Percentiles rank a stretch among this genome's conserved stretches.
These are phyloP conservation scores for Drosophila anomalata DNA, from an alignment of 2,888 invertebrate species.

Conservation along the genomic window DNA sequence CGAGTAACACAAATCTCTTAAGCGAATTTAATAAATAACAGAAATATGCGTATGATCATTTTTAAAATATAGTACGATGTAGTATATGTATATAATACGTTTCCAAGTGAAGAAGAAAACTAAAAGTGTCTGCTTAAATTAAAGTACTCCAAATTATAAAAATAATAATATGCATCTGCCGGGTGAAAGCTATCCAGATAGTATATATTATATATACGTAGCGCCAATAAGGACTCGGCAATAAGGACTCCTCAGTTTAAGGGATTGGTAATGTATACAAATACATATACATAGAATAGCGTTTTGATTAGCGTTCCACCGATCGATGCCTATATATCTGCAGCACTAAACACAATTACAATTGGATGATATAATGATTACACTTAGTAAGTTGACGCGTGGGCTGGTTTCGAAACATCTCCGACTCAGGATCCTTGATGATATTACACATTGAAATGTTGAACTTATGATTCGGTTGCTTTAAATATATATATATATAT, in stretches of 20 bases:
- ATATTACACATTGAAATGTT: slow-evolving; percentile 47
- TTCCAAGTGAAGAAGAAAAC: slow-evolving; percentile 50
- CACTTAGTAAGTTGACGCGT: slow-evolving; percentile 66
- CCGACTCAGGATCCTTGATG: slow-evolving; percentile 20
- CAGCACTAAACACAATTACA: slow-evolving; percentile 43
- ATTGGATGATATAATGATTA: slow-evolving; percentile 47
- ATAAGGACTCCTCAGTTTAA: slow-evolving; percentile 26
- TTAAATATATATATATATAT: neutral
- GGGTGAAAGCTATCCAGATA: slow-evolving; percentile 21
- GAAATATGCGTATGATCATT: slow-evolving; percentile 70
- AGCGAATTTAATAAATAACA: slow-evolving; percentile 77
- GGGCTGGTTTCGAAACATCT: slow-evolving; percentile 63
- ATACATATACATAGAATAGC: slow-evolving; percentile 6
- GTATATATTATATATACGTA: slow-evolving; percentile 11
- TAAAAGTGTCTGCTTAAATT: slow-evolving; percentile 36
- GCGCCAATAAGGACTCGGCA: slow-evolving; percentile 25
- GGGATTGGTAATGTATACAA: neutral
- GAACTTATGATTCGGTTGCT: slow-evolving; percentile 40
- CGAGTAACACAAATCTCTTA: slow-evolving; percentile 76
- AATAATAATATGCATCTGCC: slow-evolving; percentile 25
- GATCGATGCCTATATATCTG: slow-evolving; percentile 25
- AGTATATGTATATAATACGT: slow-evolving; percentile 69
- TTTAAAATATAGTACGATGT: slow-evolving; percentile 57
- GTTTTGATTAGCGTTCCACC: slow-evolving; percentile 18
- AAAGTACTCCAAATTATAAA: slow-evolving; percentile 38